phyloP scores from a whole-genome alignment of 2,113 vertebrate species.

The Peromyscus maniculatus region DNA sequence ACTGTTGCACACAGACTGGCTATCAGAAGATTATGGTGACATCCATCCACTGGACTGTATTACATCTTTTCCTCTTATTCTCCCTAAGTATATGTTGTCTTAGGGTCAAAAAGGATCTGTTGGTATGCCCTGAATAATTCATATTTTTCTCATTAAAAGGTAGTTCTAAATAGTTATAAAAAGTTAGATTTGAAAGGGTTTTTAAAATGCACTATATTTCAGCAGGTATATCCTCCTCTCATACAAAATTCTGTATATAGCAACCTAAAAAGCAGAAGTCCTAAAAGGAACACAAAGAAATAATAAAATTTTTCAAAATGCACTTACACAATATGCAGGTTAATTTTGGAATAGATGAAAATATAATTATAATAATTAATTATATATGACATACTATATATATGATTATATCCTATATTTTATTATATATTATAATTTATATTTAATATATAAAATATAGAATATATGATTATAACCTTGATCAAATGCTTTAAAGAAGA shows the following conservation, averaged over 20 bases:
- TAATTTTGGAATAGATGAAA: neutral
- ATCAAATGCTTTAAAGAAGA: neutral
- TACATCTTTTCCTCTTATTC: neutral
- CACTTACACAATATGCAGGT: neutral
- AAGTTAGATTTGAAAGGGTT: neutral
- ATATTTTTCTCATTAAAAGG: neutral
- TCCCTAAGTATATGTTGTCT: neutral
- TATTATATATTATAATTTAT: no score
- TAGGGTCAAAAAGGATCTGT: neutral
- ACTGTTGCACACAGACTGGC: neutral
- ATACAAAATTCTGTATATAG: neutral
- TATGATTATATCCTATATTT: neutral
- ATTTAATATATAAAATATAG: no score
- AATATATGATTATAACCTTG: neutral
- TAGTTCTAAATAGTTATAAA: neutral
- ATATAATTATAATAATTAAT: neutral
- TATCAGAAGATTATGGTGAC: neutral
- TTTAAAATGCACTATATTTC: neutral
- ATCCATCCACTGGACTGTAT: accelerated
- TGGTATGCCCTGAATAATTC: neutral
- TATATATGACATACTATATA: no score
- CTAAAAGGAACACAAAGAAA: neutral
- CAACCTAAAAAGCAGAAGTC: neutral
- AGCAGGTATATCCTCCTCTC: neutral
- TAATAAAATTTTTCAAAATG: neutral